A percentile compares a stretch with the other conserved stretches of the same genome.
phyloP scores from a whole-genome alignment of 2,797 vertebrate species.

The Brachyalestes nurse region DNA sequence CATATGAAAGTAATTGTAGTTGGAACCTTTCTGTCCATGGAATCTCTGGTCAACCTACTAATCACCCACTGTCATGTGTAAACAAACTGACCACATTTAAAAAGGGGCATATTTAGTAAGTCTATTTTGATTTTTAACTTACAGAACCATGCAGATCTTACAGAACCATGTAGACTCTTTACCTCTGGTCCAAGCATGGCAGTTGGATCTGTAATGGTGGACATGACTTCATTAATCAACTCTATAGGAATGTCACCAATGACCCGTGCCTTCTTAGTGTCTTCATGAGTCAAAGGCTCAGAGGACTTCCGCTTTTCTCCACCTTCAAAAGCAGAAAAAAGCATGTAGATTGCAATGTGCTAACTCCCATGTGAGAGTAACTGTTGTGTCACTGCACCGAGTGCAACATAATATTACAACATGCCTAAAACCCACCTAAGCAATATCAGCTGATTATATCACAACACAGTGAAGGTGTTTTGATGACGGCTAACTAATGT shows the following conservation, averaged over 20 bases:
- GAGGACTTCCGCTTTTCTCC: constrained; percentile 93
- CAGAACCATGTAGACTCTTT: constrained; percentile 22
- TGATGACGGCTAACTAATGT: neutral
- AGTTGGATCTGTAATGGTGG: constrained; percentile 94
- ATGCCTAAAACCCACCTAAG: neutral
- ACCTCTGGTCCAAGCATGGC: constrained; percentile 95
- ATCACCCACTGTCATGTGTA: neutral
- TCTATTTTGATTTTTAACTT: neutral
- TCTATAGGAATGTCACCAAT: constrained; percentile 97
- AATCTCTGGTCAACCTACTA: neutral
- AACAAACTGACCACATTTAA: neutral
- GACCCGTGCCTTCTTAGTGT: constrained; percentile 88
- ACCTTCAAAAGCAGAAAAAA: constrained; percentile 46
- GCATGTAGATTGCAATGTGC: neutral
- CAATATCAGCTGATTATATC: neutral
- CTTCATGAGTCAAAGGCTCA: constrained; percentile 86
- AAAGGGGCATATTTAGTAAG: neutral
- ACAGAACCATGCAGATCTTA: too few relatives aligned
- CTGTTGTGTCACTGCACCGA: neutral
- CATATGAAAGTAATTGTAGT: too few relatives aligned
- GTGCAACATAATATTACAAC: neutral
- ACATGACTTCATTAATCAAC: constrained; percentile 97
- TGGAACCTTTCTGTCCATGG: neutral
- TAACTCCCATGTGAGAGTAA: neutral
- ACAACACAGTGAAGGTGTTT: neutral